Conservation (phyloP, 2,113 vertebrate genomes). For the Oreochromis tanganicae region DNA sequence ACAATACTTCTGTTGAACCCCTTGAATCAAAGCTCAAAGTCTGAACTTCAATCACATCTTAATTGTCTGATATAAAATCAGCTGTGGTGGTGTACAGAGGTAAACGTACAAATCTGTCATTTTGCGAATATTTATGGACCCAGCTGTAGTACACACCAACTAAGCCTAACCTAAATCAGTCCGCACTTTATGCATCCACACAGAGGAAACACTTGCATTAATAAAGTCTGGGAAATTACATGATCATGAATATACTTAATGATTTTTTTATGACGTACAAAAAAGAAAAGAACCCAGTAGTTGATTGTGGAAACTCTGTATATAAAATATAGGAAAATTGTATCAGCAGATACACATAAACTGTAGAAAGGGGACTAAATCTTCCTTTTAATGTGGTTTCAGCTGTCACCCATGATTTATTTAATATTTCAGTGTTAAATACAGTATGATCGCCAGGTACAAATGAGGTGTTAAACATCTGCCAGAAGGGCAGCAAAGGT, state of each 20-base stretch:
- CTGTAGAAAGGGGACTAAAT: neutral
- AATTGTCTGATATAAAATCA: neutral
- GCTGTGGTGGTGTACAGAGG: neutral
- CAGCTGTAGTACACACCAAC: neutral
- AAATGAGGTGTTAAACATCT: neutral
- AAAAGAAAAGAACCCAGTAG: neutral
- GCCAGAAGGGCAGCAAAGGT: neutral
- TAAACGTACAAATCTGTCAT: neutral
- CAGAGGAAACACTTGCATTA: neutral
- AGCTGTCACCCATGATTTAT: neutral
- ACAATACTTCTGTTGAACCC: neutral
- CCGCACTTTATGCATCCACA: neutral
- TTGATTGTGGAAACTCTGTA: neutral
- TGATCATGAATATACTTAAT: neutral
- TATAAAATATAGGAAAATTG: neutral
- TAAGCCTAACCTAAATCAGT: neutral
- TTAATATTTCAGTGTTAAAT: neutral
- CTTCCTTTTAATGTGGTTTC: neutral
- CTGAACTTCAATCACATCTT: neutral
- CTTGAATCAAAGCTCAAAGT: neutral
- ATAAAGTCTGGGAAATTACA: neutral
- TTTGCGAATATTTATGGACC: neutral
- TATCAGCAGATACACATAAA: neutral
- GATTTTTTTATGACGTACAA: neutral
- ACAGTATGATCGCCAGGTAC: neutral